A percentile compares a stretch with the other conserved stretches of the same genome.
phyloP scores from a whole-genome alignment of 2,797 vertebrate species.

The Hippocampus kuda region DNA sequence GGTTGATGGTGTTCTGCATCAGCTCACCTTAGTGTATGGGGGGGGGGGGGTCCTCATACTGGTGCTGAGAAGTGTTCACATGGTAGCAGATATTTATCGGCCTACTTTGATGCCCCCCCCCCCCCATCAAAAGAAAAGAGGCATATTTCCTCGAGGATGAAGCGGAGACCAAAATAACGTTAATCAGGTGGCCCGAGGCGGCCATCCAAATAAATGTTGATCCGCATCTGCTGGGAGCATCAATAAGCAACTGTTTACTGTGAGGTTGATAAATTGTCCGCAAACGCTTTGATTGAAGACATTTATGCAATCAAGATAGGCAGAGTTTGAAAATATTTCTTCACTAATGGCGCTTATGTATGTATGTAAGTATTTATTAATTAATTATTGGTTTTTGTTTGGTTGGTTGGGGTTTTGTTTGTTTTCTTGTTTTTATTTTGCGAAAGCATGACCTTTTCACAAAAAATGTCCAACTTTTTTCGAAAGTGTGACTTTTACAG shows the following conservation, averaged over 20 bases:
- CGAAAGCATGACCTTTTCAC: neutral
- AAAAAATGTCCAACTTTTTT: neutral
- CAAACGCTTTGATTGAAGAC: neutral
- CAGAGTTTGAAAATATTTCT: neutral
- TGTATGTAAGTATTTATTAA: too few relatives aligned
- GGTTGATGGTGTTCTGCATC: neutral
- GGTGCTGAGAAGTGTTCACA: neutral
- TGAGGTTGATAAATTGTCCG: neutral
- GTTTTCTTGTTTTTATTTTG: too few relatives aligned
- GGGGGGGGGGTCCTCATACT: neutral
- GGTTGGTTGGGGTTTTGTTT: too few relatives aligned
- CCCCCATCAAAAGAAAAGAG: slow-evolving; percentile 1
- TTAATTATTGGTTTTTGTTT: too few relatives aligned
- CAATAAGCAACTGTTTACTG: slow-evolving; percentile 3
- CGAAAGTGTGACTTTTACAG: too few relatives aligned
- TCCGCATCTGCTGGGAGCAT: slow-evolving; percentile 5
- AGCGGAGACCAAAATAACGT: slow-evolving; percentile 4
- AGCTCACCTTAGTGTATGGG: neutral
- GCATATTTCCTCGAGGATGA: neutral
- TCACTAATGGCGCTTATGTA: too few relatives aligned
- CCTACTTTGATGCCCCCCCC: neutral
- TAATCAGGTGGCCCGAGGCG: neutral
- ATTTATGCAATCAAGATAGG: neutral
- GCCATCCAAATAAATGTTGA: slow-evolving; percentile 4
- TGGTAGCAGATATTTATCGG: slow-evolving; percentile 3